Base-by-base conservation (phyloP, 1,140 invertebrate species). In the Triops longicaudatus region DNA sequence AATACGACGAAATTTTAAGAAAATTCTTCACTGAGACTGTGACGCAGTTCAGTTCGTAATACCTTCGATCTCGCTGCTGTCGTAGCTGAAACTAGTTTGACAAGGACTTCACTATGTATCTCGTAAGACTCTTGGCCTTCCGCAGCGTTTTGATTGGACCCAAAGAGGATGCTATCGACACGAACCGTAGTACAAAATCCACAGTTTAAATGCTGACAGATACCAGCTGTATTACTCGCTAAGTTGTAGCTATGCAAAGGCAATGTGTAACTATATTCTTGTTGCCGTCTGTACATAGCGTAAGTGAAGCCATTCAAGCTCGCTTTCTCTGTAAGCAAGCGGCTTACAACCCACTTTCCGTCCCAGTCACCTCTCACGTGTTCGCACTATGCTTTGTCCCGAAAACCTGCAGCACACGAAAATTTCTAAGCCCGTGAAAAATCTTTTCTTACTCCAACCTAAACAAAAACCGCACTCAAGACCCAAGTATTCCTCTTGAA, bases 1-100 rank as follows among this genome's bases (percentile, higher is more conserved):
- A 63, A 63, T 6, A n/a, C 10, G 5, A 63, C 17, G 10, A 63
- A 63, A 63, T 14, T 63, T 1, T 63, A 1, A 44, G 43, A 44
- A 44, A 12, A 12, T 17, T 22, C 44, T 4, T 5, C 1, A 1
- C n/a, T 7, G 14, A 22, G 14, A 63, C 6, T 63, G 50, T 17
- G 50, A 63, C 50, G 50, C 50, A 63, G 50, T 63, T 63, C n/a
- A 6, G 50, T 5, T 63, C 17, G 50, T 17, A 63, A 10, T n/a
- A 63, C 50, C 17, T 2, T 63, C 50, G 50, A 63, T 63, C 50
- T 63, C 14, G 14, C 17, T 22, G 22, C 50, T 63, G 50, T 63
- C 17, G 50, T n/a, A 63, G 50, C n/a, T 63, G 50, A 17, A 63
- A 63, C 50, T 63, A n/a, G 50, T 63, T 63, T 63, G 50, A 63